Evolutionary conservation across 2,888 invertebrate genomes (phyloP), one percentile per base, ranked within the genome.

Genomic region (Hecatera dysodea): DNA sequence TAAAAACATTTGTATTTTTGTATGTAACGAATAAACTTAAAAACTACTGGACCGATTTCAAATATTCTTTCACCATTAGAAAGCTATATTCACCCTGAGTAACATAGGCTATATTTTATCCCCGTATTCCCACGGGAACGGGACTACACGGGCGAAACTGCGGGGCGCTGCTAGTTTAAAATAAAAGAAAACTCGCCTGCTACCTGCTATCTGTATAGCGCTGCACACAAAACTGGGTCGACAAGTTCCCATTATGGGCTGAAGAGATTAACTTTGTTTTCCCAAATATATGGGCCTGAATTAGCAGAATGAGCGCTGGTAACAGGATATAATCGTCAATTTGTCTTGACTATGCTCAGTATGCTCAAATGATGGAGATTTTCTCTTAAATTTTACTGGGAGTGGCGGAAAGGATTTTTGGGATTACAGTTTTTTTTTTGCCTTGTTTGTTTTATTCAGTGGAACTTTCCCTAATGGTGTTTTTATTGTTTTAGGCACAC

Each of bases 221-320:
- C 39, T 33, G 24, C 53, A 68, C 65, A 61, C 24, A 83, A 76
- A 91, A 90, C 82, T 89, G 83, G 90, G 88, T 85, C 86, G 86
- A 79, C 81, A 85, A 87, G 86, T 88, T 79, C 72, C n/a, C 80
- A 72, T 89, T 87, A 89, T 88, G 85, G 84, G 88, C 85, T 83
- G 76, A 82, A 87, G 80, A 83, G 88, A 88, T 89, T 88, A 88
- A 89, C 86, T 89, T 88, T 87, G 86, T 89, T 89, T 86, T 77
- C 79, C 83, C 77, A 87, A 86, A 87, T 87, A 82, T 86, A 86
- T 84, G 79, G 82, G 81, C 68, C 74, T 65, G 86, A 81, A 85
- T 84, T 88, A 88, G 82, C 81, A 82, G 68, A 82, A 84, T 74
- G 77, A 72, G 76, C 67, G 69, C 67, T 46, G 59, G 81, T 81